Conservation (phyloP, 1,140 invertebrate species). For the Neelides sp. region DNA sequence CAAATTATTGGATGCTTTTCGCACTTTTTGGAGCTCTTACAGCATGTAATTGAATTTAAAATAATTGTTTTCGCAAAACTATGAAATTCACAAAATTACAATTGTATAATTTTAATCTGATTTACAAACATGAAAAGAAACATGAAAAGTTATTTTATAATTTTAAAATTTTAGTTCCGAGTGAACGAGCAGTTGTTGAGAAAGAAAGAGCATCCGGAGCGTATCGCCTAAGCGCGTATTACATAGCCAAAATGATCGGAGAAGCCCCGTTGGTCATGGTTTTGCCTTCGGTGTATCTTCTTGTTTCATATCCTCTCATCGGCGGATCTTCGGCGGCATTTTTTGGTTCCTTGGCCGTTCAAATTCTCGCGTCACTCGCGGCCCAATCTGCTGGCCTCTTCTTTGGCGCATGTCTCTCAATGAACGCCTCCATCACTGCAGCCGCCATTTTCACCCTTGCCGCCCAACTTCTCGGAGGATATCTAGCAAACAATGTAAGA, state of each 20-base stretch:
- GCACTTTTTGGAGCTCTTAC: constrained; percentile 66
- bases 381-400: constrained; percentile 73
- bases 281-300: constrained; percentile 62
- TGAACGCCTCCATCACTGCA: constrained; percentile 61
- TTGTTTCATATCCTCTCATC: constrained; percentile 67
- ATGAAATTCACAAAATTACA: not conserved
- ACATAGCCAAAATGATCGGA: constrained; percentile 71
- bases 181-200: constrained; percentile 66
- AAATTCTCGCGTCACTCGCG: constrained; percentile 62
- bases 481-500: constrained; percentile 57
- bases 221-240: constrained; percentile 70
- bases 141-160: not conserved
- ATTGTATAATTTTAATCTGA: constrained; percentile 2
- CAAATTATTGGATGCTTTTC: constrained; percentile 76
- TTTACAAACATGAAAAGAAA: not conserved
- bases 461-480: constrained; percentile 71
- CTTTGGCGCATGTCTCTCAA: constrained; percentile 61
- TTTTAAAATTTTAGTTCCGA: constrained; percentile 49
- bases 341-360: constrained; percentile 56
- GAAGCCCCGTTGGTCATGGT: constrained; percentile 53
- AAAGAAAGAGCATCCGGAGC: constrained; percentile 69
- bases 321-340: constrained; percentile 47
- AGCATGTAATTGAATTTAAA: constrained; percentile 46
- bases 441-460: constrained; percentile 66
- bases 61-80: no score